phyloP scores from a whole-genome alignment of 2,888 invertebrate species.

The Seira musarum region DNA sequence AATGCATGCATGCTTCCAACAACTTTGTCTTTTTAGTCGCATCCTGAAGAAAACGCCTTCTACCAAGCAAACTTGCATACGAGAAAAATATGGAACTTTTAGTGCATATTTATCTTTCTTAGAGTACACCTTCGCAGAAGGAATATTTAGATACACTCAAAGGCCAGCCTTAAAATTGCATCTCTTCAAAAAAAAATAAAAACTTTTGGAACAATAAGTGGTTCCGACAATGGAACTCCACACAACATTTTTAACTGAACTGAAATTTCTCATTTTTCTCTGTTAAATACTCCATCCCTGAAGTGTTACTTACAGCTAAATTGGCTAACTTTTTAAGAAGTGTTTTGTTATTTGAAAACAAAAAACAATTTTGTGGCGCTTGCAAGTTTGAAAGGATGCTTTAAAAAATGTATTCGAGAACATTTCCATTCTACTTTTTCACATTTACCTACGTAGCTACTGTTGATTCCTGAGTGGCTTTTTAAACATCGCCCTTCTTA shows the following conservation, averaged over 20 bases:
- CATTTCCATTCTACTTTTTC: no score
- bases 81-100: background rate
- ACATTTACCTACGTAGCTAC: no score
- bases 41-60: background rate
- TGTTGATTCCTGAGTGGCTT: no score
- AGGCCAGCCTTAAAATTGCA: no score
- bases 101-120: conserved; percentile 12
- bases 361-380: background rate
- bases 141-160: no score
- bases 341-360: conserved; percentile 5
- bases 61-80: background rate
- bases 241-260: background rate
- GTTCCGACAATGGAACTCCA: background rate
- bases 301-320: background rate
- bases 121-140: background rate
- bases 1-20: background rate
- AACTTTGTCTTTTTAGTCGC: background rate
- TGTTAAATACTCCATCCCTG: background rate
- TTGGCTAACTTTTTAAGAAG: background rate
- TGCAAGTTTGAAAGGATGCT: no score
- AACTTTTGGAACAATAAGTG: background rate
- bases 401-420: no score
- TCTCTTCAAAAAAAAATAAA: no score
- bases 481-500: no score
- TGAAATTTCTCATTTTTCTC: background rate